These are phyloP conservation scores for pig (Sus scrofa) DNA, from an alignment of 2,113 vertebrate species.

Conservation along the genomic window DNA sequence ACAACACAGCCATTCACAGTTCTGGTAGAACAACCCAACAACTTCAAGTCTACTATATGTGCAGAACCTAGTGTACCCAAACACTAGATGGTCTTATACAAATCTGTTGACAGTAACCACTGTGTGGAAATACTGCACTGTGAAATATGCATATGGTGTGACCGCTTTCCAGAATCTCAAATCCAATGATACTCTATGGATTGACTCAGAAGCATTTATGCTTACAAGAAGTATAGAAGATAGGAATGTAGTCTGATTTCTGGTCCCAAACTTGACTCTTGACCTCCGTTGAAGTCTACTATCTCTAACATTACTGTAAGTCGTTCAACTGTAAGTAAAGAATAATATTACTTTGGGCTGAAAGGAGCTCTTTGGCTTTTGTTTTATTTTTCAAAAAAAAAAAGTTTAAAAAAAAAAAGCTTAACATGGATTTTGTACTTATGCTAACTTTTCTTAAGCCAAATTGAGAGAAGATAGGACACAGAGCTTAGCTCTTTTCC, in stretches of 20 bases:
- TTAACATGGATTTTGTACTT: not conserved
- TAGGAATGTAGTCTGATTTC: not conserved
- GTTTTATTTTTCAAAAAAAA: not conserved
- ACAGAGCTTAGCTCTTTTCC: too few relatives aligned
- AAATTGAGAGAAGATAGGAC: too few relatives aligned
- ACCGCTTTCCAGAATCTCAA: not conserved
- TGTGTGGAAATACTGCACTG: not conserved
- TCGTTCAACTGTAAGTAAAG: not conserved
- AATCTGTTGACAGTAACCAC: not conserved
- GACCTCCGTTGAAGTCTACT: not conserved
- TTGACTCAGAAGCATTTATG: conserved; percentile 7
- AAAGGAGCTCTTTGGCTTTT: not conserved
- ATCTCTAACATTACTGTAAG: not conserved
- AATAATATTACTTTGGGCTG: not conserved
- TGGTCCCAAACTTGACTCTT: not conserved
- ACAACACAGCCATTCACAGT: not conserved
- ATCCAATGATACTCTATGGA: not conserved
- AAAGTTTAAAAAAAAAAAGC: not conserved
- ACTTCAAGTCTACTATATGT: not conserved
- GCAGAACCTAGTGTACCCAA: not conserved
- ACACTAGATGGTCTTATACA: not conserved
- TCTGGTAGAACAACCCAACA: not conserved
- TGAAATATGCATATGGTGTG: not conserved
- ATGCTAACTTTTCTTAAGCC: conserved; percentile 21
- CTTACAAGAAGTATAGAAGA: not conserved